Evolutionary conservation across 92 coral and sea anemone genomes (phyloP), one percentile per base, ranked within the genome.

Genomic region (Muricea muricata): DNA sequence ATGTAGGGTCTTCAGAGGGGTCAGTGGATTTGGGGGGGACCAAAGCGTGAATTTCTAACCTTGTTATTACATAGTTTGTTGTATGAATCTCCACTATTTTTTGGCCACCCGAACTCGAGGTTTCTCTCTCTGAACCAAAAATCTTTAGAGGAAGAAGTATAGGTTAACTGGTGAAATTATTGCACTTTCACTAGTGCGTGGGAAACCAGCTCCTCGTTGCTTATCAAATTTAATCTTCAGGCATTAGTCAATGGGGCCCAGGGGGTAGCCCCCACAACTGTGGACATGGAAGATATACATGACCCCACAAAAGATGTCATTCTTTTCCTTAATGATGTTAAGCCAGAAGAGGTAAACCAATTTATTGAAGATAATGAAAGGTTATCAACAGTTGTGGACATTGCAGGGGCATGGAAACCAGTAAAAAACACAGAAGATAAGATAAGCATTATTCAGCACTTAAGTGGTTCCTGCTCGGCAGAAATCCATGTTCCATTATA

Each of bases 401-500:
- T 73, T 73, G 79, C 79, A 73, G 79, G 79, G 32, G 79, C 79
- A 73, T 73, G 79, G 79, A 73, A 40, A 73, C 58, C 79, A 41
- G 57, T 73, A 46, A 73, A 73, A 73, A 42, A 58, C 39, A 1
- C 56, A 17, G 79, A 73, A 73, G 79, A 73, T 73, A 73, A 73
- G 79, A 0, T 73, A 46, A 73, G 79, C 60, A 41, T 73, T 0
- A 73, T 41, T 5, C 18, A 73, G 25, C 42, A 39, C n/a, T 46
- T 73, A 42, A 73, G 24, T 73, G 79, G 79, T 73, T 73, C 37
- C 79, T 73, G 15, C 1, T 73, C 42, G 60, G 79, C 28, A 73
- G 79, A 73, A 73, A n/a, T 41, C 79, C 42, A 14, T 73, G 79
- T 73, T 29, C 79, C 1, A 39, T 73, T 39, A 58, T 18, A 11